phyloP scores from a whole-genome alignment of 1,140 invertebrate genomes.

The Drosophila gunungcola region DNA sequence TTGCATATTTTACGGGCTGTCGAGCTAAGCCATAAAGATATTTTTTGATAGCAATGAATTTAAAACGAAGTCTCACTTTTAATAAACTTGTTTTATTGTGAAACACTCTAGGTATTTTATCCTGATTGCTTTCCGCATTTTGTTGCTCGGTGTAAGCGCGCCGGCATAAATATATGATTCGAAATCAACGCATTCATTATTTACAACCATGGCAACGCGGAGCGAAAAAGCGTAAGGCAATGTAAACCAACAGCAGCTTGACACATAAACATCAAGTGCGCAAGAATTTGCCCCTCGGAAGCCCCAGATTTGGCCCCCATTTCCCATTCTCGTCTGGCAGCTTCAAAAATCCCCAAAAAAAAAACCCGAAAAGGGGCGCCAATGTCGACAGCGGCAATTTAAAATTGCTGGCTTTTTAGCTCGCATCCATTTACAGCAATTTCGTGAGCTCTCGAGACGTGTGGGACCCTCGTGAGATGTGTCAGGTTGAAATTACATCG shows the following conservation, averaged over 20 bases:
- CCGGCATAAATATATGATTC: conserved; percentile 76
- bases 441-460: conserved; percentile 62
- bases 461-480: conserved; percentile 67
- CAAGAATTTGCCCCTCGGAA: conserved; percentile 38
- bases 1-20: not conserved
- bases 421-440: conserved; percentile 83
- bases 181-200: conserved; percentile 81
- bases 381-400: conserved; percentile 75
- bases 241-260: conserved; percentile 72
- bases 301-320: not conserved
- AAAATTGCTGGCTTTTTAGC: conserved; percentile 83
- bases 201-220: conserved; percentile 56
- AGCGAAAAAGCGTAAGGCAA: conserved; percentile 49
- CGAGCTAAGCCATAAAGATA: not conserved
- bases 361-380: conserved; percentile 39
- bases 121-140: conserved; percentile 10
- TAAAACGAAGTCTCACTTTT: too few relatives aligned
- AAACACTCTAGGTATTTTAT: not conserved
- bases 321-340: not conserved
- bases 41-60: not conserved
- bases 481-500: conserved; percentile 82
- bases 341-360: not conserved
- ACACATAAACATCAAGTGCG: conserved; percentile 82
- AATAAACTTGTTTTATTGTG: too few relatives aligned
- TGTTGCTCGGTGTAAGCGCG: conserved; percentile 52